Conservation (phyloP, 1,140 invertebrate genomes). For the Tetramorium alpestre region DNA sequence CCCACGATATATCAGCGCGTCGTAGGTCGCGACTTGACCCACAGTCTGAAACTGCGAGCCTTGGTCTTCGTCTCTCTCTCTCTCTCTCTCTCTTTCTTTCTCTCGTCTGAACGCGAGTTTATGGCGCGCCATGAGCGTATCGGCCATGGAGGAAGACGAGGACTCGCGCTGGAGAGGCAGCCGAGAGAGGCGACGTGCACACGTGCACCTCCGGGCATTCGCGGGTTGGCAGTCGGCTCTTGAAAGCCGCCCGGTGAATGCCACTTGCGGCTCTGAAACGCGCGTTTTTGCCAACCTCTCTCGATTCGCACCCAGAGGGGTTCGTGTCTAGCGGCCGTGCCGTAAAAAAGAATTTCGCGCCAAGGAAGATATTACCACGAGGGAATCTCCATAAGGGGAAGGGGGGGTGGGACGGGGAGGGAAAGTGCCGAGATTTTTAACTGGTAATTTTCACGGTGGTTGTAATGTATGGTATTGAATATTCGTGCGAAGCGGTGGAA, state of each 20-base stretch:
- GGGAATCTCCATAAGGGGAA: neutral
- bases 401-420: neutral
- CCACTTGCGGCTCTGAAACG: conserved; percentile 65
- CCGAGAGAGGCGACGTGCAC: conserved; percentile 67
- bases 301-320: conserved; percentile 9
- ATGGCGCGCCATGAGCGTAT: neutral
- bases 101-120: conserved; percentile 19
- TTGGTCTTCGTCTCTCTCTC: conserved; percentile 5
- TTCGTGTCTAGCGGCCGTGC: conserved; percentile 8
- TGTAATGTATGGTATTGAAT: neutral
- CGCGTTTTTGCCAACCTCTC: conserved; percentile 65
- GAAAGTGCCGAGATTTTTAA: neutral
- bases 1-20: conserved; percentile 42
- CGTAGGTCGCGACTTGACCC: conserved; percentile 81
- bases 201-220: conserved; percentile 75
- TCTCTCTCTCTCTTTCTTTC: neutral
- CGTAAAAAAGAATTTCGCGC: conserved; percentile 36
- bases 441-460: neutral
- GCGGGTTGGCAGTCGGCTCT: conserved; percentile 75
- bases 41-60: conserved; percentile 69
- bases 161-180: conserved; percentile 55
- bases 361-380: conserved; percentile 8
- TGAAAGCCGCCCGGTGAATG: conserved; percentile 75
- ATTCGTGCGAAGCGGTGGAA: conserved; percentile 45
- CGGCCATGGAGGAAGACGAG: conserved; percentile 16